Base-by-base conservation (phyloP, 2,113 vertebrate genomes). In the Ochotona curzoniae region DNA sequence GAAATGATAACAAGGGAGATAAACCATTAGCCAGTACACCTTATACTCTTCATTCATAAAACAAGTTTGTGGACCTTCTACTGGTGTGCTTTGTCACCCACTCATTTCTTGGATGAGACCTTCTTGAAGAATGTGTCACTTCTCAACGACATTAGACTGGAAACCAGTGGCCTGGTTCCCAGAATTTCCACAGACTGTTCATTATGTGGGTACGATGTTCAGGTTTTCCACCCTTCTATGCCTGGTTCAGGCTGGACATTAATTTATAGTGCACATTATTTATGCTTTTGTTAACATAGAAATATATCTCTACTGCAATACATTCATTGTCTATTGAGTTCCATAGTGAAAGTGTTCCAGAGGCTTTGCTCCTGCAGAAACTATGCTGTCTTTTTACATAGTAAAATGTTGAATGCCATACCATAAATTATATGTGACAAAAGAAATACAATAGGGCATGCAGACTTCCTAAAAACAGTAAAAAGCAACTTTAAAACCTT, bases 1-100 rank as follows among this genome's bases (percentile, higher is more conserved):
- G 57, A 66, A 74, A 82, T 90, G 38, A 64, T 30, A 57, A 57
- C 30, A 25, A 38, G 28, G 60, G 76, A 32, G 12, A 49, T 71
- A 15, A 17, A 38, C 28, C 30, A n/a, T 54, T 21, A 90, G 63
- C 67, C 38, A 84, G 87, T 75, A 61, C 5, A 32, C 81, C 32
- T 90, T 54, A 54, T 23, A 35, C 26, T 94, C 49, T 87, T 94
- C 88, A 95, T 88, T 90, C 90, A 92, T 85, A 90, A 94, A 90
- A 80, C 9, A 78, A 69, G 44, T 78, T 60, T 87, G 70, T 75
- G 64, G 84, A 32, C 70, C 38, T 92, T 92, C 38, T 12, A 51
- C 47, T 88, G 74, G 60, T 73, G 30, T 82, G 76, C 35, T 74
- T 30, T 74, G 61, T 69, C 85, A 51, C 57, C 78, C 78, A 85